Evolutionary conservation across 1,140 invertebrate species (phyloP), one percentile per base, ranked within the genome.

Genomic region (Drosophila hydei): DNA sequence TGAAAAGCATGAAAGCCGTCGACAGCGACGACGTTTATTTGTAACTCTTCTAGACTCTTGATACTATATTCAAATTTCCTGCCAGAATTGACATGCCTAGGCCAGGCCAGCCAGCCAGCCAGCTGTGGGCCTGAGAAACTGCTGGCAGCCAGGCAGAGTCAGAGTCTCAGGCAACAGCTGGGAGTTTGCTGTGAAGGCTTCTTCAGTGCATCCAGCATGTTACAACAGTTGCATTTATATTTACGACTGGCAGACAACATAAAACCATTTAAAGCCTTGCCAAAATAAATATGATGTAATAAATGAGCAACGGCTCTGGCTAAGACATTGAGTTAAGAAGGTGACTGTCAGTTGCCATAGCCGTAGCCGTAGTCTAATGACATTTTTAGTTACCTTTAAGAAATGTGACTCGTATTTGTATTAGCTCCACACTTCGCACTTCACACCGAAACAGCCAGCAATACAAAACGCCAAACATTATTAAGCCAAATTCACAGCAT

Each of bases 401-500:
- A 45, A 58, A 42, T 60, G 73, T 38, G 48, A 45, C 25, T 54
- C 61, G 42, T 54, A 19, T 30, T 43, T 61, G 58, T 38, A 54
- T 38, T 56, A 47, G 56, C 45, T 73, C 73, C 64, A 69, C 76
- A 77, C 72, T 83, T 65, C 59, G 36, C 75, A 69, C 80, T 76
- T 67, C 54, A 42, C 68, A 42, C 47, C 33, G 48, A 75, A 14
- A 27, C 58, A 21, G 27, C 18, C 60, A 63, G 48, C 54, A 62
- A 73, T 18, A 40, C 64, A 47, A 67, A 50, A 77, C 68, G 77
- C 61, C 56, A 58, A 61, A 62, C 47, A 73, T 71, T 72, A 83
- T 81, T 83, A 81, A 75, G 79, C 51, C 74, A 71, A 83, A 78
- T 62, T 75, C 71, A 84, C 76, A 80, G 77, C 79, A 84, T 84